Percentiles rank a stretch among this genome's conserved stretches.
These are phyloP conservation scores for Odontomachus brunneus DNA, from an alignment of 1,140 invertebrate species.

Conservation along the genomic window DNA sequence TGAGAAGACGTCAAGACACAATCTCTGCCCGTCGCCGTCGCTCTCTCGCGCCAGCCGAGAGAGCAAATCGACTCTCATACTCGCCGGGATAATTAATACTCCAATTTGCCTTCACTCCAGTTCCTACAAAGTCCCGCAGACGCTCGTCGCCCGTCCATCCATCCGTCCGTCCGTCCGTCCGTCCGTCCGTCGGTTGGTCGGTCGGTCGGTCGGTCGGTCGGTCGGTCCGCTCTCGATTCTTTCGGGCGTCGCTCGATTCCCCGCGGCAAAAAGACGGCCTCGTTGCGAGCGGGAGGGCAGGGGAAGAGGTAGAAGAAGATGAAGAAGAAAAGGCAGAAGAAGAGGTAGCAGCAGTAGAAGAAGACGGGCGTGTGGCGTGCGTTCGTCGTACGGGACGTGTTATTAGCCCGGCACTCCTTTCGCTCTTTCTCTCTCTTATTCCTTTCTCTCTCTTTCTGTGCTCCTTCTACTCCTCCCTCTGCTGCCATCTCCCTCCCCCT, in stretches of 20 bases:
- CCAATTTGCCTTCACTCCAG: slow-evolving; percentile 60
- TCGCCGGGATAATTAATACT: slow-evolving; percentile 58
- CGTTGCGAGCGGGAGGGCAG: slow-evolving; percentile 36
- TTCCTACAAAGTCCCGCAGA: slow-evolving; percentile 55
- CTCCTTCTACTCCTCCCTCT: slow-evolving; percentile 69
- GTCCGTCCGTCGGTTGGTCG: background rate
- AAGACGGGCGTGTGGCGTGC: slow-evolving; percentile 74
- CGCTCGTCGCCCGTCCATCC: slow-evolving; percentile 18
- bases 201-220: background rate
- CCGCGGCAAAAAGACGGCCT: slow-evolving; percentile 37
- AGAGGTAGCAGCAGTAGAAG: slow-evolving; percentile 60
- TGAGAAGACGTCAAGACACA: slow-evolving; percentile 52
- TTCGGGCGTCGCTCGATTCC: slow-evolving; percentile 52
- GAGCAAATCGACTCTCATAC: slow-evolving; percentile 50
- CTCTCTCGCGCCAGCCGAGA: slow-evolving; percentile 29
- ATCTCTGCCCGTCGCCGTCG: slow-evolving; percentile 40
- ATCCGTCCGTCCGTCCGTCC: slow-evolving; percentile 33
- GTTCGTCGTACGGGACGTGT: slow-evolving; percentile 77
- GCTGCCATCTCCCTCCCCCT: slow-evolving; percentile 60
- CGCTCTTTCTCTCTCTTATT: slow-evolving; percentile 29
- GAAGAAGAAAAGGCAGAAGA: slow-evolving; percentile 31
- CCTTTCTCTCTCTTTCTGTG: slow-evolving; percentile 14
- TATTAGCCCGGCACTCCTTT: slow-evolving; percentile 75
- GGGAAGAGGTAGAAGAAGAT: slow-evolving; percentile 63
- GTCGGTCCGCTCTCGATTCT: slow-evolving; percentile 26